These are phyloP conservation scores for Miichthys miiuy DNA, from an alignment of 2,797 vertebrate genomes.

Conservation along the genomic window DNA sequence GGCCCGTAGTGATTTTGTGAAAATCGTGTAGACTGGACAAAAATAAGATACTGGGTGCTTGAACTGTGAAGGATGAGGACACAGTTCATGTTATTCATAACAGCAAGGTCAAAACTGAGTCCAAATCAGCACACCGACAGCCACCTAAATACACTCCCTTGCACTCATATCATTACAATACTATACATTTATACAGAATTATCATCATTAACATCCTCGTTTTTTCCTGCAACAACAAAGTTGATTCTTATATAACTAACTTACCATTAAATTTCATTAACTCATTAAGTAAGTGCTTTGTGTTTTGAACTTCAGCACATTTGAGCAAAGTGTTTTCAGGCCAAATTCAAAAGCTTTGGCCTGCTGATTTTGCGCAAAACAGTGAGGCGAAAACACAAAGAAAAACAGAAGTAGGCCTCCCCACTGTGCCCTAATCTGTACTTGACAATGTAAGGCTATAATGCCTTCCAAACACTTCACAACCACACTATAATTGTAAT, in stretches of 20 bases:
- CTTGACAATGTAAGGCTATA: slow-evolving; percentile 28
- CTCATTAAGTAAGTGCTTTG: slow-evolving; percentile 33
- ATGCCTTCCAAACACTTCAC: slow-evolving; percentile 53
- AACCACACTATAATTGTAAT: slow-evolving; percentile 57
- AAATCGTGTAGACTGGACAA: background rate
- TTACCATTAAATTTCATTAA: slow-evolving; percentile 35
- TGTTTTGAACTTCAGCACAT: slow-evolving; percentile 32
- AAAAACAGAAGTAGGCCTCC: slow-evolving; percentile 23
- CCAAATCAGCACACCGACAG: slow-evolving; percentile 43
- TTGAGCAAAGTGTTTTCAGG: slow-evolving; percentile 36
- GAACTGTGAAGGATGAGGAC: slow-evolving; percentile 12
- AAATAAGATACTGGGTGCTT: slow-evolving; percentile 11
- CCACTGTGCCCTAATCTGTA: slow-evolving; percentile 16
- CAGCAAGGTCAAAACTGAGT: slow-evolving; percentile 43
- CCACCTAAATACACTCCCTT: slow-evolving; percentile 62
- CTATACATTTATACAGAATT: slow-evolving; percentile 81
- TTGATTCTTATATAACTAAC: slow-evolving; percentile 37
- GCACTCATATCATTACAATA: slow-evolving; percentile 78
- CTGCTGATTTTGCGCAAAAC: slow-evolving; percentile 29
- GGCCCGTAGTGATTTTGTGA: slow-evolving; percentile 9
- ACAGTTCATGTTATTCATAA: slow-evolving; percentile 17
- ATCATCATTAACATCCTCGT: slow-evolving; percentile 47
- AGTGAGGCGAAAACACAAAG: slow-evolving; percentile 35
- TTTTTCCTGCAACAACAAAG: slow-evolving; percentile 46
- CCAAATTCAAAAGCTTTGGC: slow-evolving; percentile 48